Base-by-base conservation (phyloP, 2,888 invertebrate species). In the Salpingus planirostris region DNA sequence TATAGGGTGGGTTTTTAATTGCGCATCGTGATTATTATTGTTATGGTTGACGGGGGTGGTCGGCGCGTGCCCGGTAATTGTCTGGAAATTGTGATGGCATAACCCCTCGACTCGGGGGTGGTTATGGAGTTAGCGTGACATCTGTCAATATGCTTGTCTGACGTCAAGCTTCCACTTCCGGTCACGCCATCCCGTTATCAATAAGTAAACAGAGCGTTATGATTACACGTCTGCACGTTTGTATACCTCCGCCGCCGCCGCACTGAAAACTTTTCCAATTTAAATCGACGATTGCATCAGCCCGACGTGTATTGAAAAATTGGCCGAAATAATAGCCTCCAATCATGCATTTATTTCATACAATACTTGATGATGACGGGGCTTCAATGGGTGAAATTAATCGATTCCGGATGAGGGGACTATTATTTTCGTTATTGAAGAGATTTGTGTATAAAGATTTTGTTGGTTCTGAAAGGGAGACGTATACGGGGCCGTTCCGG, bases 181-280 rank as follows among this genome's bases (percentile, higher is more conserved):
- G 46, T 46, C 46, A 46, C 46, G 46, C 36, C 38, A 46, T 31
- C 21, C 21, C 13, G 29, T 35, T 39, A 39, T 39, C 39, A 39
- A 39, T 39, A 39, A 39, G 35, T 35, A 39, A 39, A 39, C 34
- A 39, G 18, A 11, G 26, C 24, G 39, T 39, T 44, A 33, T 42
- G 40, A 40, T 40, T 40, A 40, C 33, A 40, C 33, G 40, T 40
- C 36, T 40, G 39, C 39, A 39, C 35, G 39, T 24, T 38, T 34
- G 47, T 54, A 51, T 47, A 47, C 47, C 50, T 47, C 43, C 46
- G 54, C 57, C 56, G 57, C 55, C 55, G 50, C 42, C n/a, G n/a
- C n/a, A n/a, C n/a, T n/a, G n/a, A 44, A 59, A 61, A 62, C 55
- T 62, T 62, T 62, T 60, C 60, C 60, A 59, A 62, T 62, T 60